Base-by-base conservation (phyloP, 1,140 invertebrate genomes). In the Drosophila arawakana region DNA sequence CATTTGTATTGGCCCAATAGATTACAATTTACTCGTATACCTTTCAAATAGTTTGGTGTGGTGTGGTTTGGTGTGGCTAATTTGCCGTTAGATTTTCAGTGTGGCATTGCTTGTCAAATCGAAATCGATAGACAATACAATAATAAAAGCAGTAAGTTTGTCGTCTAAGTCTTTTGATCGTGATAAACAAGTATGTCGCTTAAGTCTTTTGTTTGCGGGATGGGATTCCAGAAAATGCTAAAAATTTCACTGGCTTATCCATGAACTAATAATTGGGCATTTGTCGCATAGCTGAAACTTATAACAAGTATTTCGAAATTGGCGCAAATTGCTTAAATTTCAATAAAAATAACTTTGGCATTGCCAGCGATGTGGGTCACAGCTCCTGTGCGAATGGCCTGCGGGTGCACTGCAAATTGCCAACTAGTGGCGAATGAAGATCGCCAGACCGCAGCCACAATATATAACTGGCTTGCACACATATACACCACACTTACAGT, bases 341-440 rank as follows among this genome's bases (percentile, higher is more conserved):
- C 83, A 80, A 71, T 74, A 83, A 74, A 88, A 86, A 88, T 86
- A 85, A 63, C 82, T 81, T 62, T 74, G 58, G 44, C 71, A 82
- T 73, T 54, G 58, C 25, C 25, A 30, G 25, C 78, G 71, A 85
- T 86, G 62, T 76, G 65, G 73, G 78, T 82, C 81, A 30, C 25
- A 73, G 71, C 54, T 85, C 66, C 82, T 73, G 61, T 68, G 60
- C 68, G 63, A 71, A 81, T 79, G 68, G 83, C 83, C 82, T 80
- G 82, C 82, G 82, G 82, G 82, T 88, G 83, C 82, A 73, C 72
- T 88, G 80, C 65, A 73, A 86, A 82, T 88, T 82, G 82, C 71
- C 75, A 86, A 75, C 78, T 79, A 81, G 54, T 71, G 70, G 39
- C 9, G 73, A 83, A 81, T 81, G 80, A 82, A 81, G 80, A 81